These are phyloP conservation scores for Miniopterus natalensis DNA, from an alignment of 2,113 vertebrate species.

Conservation along the genomic window DNA sequence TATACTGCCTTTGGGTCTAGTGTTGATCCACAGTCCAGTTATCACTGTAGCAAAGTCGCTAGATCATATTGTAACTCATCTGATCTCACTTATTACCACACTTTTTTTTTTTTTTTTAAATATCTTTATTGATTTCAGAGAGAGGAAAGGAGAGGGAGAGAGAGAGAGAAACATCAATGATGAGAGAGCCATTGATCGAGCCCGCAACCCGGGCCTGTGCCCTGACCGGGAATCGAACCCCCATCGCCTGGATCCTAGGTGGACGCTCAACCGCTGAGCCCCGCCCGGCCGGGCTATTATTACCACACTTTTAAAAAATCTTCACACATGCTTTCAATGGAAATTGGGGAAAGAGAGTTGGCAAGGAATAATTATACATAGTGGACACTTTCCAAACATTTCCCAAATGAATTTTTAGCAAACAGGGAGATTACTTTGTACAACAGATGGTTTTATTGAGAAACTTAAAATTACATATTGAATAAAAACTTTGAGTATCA, in stretches of 20 bases:
- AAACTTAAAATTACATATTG: background rate
- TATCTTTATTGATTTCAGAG: no score
- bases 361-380: conserved; percentile 48
- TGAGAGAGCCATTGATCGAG: no score
- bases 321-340: conserved; percentile 29
- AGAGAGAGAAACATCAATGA: no score
- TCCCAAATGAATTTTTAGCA: conserved; percentile 58
- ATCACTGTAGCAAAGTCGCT: background rate
- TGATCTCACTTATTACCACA: background rate
- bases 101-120: background rate
- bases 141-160: no score
- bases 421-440: conserved; percentile 56
- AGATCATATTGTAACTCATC: background rate
- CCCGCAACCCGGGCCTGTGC: no score
- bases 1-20: background rate
- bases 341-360: background rate
- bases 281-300: background rate
- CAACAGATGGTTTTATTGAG: conserved; percentile 52
- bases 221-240: no score
- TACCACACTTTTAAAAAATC: background rate
- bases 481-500: conserved; percentile 55
- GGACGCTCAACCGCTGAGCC: no score
- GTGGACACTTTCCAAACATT: conserved; percentile 53
- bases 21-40: conserved; percentile 14
- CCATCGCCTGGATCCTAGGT: no score